phyloP scores from a whole-genome alignment of 2,797 vertebrate genomes.

The Carcharodon carcharias region DNA sequence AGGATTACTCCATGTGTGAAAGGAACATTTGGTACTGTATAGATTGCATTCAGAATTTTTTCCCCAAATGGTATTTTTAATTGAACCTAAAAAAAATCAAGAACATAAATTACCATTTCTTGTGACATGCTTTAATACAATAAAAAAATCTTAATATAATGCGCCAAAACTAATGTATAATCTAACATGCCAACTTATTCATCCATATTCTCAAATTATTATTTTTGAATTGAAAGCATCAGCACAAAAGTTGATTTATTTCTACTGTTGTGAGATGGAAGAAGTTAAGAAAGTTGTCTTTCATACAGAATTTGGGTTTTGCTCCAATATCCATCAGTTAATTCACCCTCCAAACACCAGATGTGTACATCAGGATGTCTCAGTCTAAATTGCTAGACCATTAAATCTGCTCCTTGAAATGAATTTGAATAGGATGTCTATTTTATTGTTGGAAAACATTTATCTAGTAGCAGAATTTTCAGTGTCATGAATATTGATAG shows the following conservation, averaged over 20 bases:
- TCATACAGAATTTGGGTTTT: not conserved
- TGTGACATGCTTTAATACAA: not conserved
- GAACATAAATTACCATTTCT: slow-evolving; percentile 2
- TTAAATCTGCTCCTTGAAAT: not conserved
- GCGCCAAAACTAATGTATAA: not conserved
- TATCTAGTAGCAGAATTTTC: not conserved
- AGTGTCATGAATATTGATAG: not conserved
- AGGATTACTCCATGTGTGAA: slow-evolving; percentile 65
- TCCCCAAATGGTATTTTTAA: slow-evolving; percentile 75
- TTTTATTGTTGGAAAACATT: not conserved
- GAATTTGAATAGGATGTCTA: not conserved
- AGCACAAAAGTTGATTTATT: not conserved
- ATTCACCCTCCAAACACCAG: not conserved
- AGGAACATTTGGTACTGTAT: slow-evolving; percentile 59
- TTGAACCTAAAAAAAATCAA: slow-evolving; percentile 59
- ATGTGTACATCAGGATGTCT: not conserved
- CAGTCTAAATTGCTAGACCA: not conserved
- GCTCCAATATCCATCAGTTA: not conserved
- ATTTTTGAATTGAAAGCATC: not conserved
- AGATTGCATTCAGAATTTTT: slow-evolving; percentile 65
- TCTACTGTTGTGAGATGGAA: not conserved
- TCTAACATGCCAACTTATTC: not conserved
- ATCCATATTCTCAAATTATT: not conserved
- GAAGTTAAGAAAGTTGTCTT: not conserved
- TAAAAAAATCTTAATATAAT: not conserved